Conservation (phyloP, 1,140 invertebrate genomes). For the Achroia grisella region DNA sequence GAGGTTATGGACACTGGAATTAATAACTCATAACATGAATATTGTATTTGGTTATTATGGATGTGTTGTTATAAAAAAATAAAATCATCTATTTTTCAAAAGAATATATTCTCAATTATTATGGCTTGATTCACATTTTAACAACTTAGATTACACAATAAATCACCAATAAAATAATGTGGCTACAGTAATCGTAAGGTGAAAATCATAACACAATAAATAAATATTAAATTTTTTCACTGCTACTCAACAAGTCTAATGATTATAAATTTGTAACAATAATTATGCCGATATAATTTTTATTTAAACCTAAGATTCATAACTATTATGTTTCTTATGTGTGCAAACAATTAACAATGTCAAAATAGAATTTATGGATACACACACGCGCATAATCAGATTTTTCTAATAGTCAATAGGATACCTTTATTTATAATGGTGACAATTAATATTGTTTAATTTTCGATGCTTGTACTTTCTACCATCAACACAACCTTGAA, state of each 20-base stretch:
- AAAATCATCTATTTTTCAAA: conserved; percentile 56
- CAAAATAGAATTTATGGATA: conserved; percentile 20
- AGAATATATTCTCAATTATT: conserved; percentile 72
- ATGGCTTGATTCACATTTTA: conserved; percentile 72
- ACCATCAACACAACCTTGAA: conserved; percentile 20
- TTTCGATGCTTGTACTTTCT: conserved; percentile 24
- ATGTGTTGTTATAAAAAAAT: conserved; percentile 25
- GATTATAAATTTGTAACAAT: conserved; percentile 65
- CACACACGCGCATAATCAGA: conserved; percentile 23
- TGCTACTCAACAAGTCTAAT: conserved; percentile 68
- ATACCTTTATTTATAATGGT: neutral
- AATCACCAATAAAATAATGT: conserved; percentile 65
- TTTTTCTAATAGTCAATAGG: neutral
- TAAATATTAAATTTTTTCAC: conserved; percentile 65
- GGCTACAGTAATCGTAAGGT: conserved; percentile 55
- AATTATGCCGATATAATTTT: conserved; percentile 62
- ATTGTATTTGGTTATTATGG: conserved; percentile 5
- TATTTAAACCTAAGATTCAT: conserved; percentile 36
- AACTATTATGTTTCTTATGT: conserved; percentile 36
- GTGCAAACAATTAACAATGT: conserved; percentile 42
- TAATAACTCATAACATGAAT: conserved; percentile 19
- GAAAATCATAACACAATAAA: conserved; percentile 60
- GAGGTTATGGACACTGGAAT: conserved; percentile 5
- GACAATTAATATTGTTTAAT: neutral
- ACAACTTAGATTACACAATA: conserved; percentile 71